Percentiles rank a stretch among this genome's conserved stretches.
These are phyloP conservation scores for Myoxocephalus aenaeus DNA, from an alignment of 2,797 vertebrate genomes.

Conservation along the genomic window DNA sequence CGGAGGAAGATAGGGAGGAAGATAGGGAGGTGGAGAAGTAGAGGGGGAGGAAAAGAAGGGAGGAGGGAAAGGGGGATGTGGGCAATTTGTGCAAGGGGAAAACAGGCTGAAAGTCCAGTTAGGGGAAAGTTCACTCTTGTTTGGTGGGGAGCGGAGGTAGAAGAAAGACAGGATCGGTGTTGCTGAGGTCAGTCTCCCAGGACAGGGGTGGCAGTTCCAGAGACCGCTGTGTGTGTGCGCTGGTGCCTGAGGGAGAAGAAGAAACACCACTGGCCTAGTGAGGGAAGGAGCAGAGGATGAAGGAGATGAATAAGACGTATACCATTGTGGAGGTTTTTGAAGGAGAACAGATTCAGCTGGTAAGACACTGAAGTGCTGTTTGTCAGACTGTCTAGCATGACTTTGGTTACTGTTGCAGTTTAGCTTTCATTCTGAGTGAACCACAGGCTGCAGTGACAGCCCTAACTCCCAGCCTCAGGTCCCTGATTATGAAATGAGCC, in stretches of 20 bases:
- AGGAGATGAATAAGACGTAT: constrained; percentile 85
- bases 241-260: constrained; percentile 33
- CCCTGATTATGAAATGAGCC: constrained; percentile 67
- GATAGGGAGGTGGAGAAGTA: constrained; percentile 58
- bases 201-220: constrained; percentile 42
- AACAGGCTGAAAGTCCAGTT: constrained; percentile 89
- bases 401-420: constrained; percentile 5
- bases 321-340: constrained; percentile 88
- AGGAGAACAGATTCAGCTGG: constrained; percentile 88
- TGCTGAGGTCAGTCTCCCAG: constrained; percentile 66
- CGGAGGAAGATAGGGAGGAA: constrained; percentile 49
- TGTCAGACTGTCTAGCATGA: constrained; percentile 13
- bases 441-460: constrained; percentile 38
- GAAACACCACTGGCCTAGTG: constrained; percentile 31
- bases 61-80: constrained; percentile 70
- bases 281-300: constrained; percentile 78
- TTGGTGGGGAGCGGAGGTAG: constrained; percentile 73
- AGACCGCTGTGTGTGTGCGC: constrained; percentile 35
- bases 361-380: constrained; percentile 67
- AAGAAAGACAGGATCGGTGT: constrained; percentile 63
- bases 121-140: constrained; percentile 86
- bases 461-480: constrained; percentile 71
- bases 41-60: constrained; percentile 50
- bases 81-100: constrained; percentile 77
- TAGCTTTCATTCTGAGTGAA: constrained; percentile 18